These are phyloP conservation scores for Nematostella vectensis DNA, from an alignment of 92 coral and sea anemone species.

Conservation along the genomic window DNA sequence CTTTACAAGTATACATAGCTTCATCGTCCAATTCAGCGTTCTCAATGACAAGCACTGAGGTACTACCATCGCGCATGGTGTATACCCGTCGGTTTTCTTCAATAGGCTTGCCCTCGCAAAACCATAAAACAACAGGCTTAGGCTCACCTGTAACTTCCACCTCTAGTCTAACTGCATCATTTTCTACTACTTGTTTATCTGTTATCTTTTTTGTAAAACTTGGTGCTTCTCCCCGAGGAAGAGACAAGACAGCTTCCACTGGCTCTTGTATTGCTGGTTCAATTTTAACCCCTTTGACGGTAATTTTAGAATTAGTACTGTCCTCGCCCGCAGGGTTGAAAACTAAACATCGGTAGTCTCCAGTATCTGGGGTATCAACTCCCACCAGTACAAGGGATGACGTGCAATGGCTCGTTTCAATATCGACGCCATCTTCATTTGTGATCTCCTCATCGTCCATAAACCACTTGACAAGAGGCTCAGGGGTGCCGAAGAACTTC, in stretches of 20 bases:
- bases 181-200: constrained; percentile 45
- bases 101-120: constrained; percentile 58
- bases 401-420: constrained; percentile 72
- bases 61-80: constrained; percentile 37
- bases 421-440: constrained; percentile 79
- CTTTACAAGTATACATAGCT: constrained; percentile 73
- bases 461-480: constrained; percentile 86
- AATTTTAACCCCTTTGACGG: constrained; percentile 46
- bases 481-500: constrained; percentile 87
- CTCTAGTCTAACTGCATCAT: constrained; percentile 63
- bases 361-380: constrained; percentile 63
- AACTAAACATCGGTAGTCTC: constrained; percentile 78
- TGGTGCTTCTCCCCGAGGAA: constrained; percentile 52
- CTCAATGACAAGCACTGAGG: constrained; percentile 47
- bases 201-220: constrained; percentile 46
- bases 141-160: constrained; percentile 72
- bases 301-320: constrained; percentile 51
- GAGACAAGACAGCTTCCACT: constrained; percentile 1
- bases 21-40: constrained; percentile 70
- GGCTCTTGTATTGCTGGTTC: constrained; percentile 9
- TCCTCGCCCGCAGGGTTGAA: constrained; percentile 78
- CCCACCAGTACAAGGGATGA: constrained; percentile 65
- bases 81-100: constrained; percentile 51
- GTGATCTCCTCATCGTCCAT: constrained; percentile 67
- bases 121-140: constrained; percentile 72